phyloP scores from a whole-genome alignment of 1,140 invertebrate species.

The Drosophila kurseongensis region DNA sequence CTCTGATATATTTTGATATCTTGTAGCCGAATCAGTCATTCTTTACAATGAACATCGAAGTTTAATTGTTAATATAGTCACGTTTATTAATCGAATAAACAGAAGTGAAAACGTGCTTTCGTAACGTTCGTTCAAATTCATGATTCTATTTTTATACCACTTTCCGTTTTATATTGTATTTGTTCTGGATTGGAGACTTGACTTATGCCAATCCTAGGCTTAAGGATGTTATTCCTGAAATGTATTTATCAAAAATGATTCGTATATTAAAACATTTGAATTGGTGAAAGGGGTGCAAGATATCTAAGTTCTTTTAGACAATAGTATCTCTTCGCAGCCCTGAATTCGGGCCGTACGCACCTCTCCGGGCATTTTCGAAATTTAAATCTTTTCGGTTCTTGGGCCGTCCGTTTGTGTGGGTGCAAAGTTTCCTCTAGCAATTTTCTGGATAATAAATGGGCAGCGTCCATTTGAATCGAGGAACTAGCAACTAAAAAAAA shows the following conservation, averaged over 20 bases:
- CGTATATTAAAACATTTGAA: neutral
- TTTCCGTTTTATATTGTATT: neutral
- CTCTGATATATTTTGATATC: too few relatives aligned
- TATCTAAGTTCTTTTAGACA: neutral
- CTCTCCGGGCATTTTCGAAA: constrained; percentile 29
- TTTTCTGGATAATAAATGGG: constrained; percentile 51
- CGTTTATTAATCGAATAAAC: neutral
- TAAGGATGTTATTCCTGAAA: too few relatives aligned
- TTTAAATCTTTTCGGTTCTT: constrained; percentile 36
- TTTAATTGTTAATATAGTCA: neutral
- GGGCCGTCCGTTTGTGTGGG: constrained; percentile 1
- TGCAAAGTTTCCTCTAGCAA: constrained; percentile 32
- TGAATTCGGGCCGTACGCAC: constrained; percentile 25
- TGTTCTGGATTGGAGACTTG: too few relatives aligned
- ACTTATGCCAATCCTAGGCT: too few relatives aligned
- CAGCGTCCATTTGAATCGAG: constrained; percentile 12
- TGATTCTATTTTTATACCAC: neutral
- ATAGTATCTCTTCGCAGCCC: constrained; percentile 21
- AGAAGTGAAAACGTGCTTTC: neutral
- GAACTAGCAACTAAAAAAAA: constrained; percentile 11
- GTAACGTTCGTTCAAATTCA: neutral
- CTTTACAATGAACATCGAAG: neutral
- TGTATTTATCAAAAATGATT: too few relatives aligned
- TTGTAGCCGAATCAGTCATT: neutral
- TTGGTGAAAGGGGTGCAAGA: neutral